A percentile compares a stretch with the other conserved stretches of the same genome.
Evolutionary conservation across 2,888 invertebrate species (phyloP).

Genomic region (Brenthis daphne): DNA sequence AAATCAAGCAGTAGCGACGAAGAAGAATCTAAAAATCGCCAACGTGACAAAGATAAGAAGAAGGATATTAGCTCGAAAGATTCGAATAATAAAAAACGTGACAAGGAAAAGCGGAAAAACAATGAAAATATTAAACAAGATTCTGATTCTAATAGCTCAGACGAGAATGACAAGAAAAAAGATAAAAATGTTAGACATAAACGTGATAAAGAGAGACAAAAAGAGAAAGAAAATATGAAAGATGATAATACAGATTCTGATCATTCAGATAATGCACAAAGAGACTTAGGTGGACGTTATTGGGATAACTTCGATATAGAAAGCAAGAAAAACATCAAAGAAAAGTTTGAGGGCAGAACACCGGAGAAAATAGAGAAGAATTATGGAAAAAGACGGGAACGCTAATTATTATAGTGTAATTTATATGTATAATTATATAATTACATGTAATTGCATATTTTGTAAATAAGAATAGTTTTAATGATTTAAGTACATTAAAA

Average conservation of each 20-base stretch:
- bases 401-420: slow-evolving; percentile 15
- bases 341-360: slow-evolving; percentile 27
- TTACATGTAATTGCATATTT: slow-evolving; percentile 1
- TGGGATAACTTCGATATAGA: slow-evolving; percentile 53
- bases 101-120: slow-evolving; percentile 38
- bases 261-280: slow-evolving; percentile 14
- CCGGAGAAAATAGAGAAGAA: slow-evolving; percentile 29
- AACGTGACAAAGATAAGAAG: slow-evolving; percentile 18
- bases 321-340: slow-evolving; percentile 30
- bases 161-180: neutral
- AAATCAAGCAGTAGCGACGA: slow-evolving; percentile 23
- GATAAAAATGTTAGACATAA: slow-evolving; percentile 1
- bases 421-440: neutral
- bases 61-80: slow-evolving; percentile 3
- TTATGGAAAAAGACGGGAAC: slow-evolving; percentile 35
- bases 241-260: neutral
- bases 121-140: slow-evolving; percentile 38
- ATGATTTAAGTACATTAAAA: too few species aligned
- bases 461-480: slow-evolving; percentile 28
- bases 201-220: neutral
- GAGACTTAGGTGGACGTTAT: slow-evolving; percentile 40
- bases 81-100: slow-evolving; percentile 18
- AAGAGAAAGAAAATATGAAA: neutral
- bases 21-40: slow-evolving; percentile 2
- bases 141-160: slow-evolving; percentile 29